Evolutionary conservation across 2,888 invertebrate species (phyloP).

Genomic region (Apeira syringaria): DNA sequence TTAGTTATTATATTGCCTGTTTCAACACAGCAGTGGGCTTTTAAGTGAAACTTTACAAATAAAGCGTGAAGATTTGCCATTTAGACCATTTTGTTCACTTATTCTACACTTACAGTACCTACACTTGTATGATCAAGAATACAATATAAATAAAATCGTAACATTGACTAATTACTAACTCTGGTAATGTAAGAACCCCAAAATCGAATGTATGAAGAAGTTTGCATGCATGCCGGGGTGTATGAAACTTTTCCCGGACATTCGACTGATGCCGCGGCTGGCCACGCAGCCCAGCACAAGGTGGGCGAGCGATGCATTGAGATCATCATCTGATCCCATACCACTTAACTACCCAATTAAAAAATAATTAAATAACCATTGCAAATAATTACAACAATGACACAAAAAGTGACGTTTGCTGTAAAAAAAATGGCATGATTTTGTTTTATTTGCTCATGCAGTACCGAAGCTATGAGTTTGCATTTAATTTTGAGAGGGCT

Average conservation of each 20-base stretch:
- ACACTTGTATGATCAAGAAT: no score
- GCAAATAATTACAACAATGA: constrained; percentile 5
- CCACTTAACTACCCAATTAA: constrained; percentile 27
- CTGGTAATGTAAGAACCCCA: constrained; percentile 63
- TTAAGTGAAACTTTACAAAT: no score
- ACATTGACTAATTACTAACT: constrained; percentile 46
- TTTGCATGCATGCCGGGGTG: constrained; percentile 71
- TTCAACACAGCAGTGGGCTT: no score
- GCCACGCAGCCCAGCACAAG: constrained; percentile 60
- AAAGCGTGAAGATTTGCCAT: no score
- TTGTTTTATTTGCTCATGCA: neutral
- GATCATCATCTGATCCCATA: constrained; percentile 58
- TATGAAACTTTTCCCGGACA: constrained; percentile 46
- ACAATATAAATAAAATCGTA: no score
- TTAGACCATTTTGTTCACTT: no score
- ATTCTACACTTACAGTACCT: no score
- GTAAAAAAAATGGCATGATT: neutral
- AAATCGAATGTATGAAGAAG: constrained; percentile 63
- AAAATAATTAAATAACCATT: constrained; percentile 25
- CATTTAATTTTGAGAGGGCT: no score
- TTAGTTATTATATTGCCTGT: no score
- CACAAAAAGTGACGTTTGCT: constrained; percentile 7
- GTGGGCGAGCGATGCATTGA: constrained; percentile 60
- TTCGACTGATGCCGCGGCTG: constrained; percentile 47
- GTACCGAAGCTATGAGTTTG: neutral